phyloP scores from a whole-genome alignment of 2,888 invertebrate genomes.

The Anorthoa munda region DNA sequence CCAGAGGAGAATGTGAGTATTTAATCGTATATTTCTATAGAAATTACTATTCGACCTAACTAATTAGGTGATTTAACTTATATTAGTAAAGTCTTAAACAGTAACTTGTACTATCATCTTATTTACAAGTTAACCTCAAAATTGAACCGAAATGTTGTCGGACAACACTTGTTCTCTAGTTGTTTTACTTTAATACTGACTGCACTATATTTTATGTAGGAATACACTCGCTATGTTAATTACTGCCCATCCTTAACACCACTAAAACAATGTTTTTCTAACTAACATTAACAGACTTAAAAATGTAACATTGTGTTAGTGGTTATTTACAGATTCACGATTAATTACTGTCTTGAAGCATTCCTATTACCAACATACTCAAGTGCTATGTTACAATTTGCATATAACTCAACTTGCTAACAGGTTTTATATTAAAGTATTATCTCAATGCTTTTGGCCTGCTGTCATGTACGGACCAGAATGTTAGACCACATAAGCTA shows the following conservation, averaged over 20 bases:
- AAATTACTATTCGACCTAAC: not conserved
- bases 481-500: not conserved
- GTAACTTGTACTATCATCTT: not conserved
- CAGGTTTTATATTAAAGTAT: not conserved
- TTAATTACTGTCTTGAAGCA: not conserved
- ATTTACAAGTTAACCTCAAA: slow-evolving; percentile 50
- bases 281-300: no score
- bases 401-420: not conserved
- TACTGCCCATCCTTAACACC: not conserved
- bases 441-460: not conserved
- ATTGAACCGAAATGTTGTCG: slow-evolving; percentile 33
- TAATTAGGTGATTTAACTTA: not conserved
- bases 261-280: slow-evolving; percentile 7
- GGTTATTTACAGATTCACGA: not conserved
- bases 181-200: not conserved
- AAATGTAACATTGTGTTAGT: not conserved
- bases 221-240: not conserved
- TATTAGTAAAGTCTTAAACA: not conserved
- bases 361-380: not conserved
- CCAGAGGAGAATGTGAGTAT: slow-evolving; percentile 98
- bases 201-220: not conserved
- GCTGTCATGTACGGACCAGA: not conserved
- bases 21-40: not conserved
- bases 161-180: slow-evolving; percentile 3
- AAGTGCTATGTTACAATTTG: not conserved